Base-by-base conservation (phyloP, 2,113 vertebrate genomes). In the Cephalopterus ornatus region DNA sequence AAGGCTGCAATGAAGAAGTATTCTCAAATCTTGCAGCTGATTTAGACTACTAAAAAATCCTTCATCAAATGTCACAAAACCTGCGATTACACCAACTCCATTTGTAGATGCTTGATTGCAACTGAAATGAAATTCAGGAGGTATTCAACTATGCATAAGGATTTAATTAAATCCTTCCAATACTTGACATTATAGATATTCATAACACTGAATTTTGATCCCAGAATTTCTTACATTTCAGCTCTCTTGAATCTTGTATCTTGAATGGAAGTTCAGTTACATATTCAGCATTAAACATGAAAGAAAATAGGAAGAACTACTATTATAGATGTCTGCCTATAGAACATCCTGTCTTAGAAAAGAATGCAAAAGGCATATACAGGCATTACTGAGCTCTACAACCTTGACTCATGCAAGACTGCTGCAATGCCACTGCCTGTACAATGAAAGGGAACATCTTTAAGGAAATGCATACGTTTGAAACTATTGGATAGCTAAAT, bases 111-210 rank as follows among this genome's bases (percentile, higher is more conserved):
- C 59, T 65, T 81, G 70, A 87, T 26, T 85, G 87, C 66, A 92
- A 87, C 30, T 52, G 42, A 87, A 94, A 85, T 68, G 19, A 92
- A 92, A 95, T 96, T 92, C 84, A 84, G 61, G 28, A 94, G n/a
- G 39, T 52, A 92, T 92, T 95, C 95, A 94, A 87, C 33, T 75
- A 73, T 91, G 81, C 76, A 44, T 68, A 96, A 95, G 19, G 56
- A 74, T 81, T 95, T 92, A 93, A 94, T 91, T 89, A 88, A 96
- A 92, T 88, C 55, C 47, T 91, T 92, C 65, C 10, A 95, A 59
- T 74, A 59, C 52, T 86, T 93, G 65, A 87, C 68, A 61, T 75
- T 91, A 83, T 28, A 90, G 92, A 93, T 93, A 87, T 61, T 89
- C 80, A 30, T 74, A 91, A 89, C 67, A 71, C 59, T 71, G 63